These are phyloP conservation scores for Hemistola chrysoprasaria DNA, from an alignment of 2,888 invertebrate genomes.

Conservation along the genomic window DNA sequence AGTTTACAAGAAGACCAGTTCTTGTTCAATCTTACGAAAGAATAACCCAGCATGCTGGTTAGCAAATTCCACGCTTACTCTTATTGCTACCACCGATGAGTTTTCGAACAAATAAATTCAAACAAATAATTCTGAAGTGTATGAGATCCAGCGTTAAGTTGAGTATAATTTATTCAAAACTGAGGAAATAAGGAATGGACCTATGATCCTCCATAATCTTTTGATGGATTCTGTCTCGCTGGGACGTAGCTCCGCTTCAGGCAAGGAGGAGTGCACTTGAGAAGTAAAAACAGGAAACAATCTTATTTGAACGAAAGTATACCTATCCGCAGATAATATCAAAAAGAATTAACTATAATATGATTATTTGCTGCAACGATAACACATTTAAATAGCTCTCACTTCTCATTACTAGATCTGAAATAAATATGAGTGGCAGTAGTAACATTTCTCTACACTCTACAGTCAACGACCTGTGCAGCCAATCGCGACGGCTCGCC, in stretches of 20 bases:
- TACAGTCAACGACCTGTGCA: constrained; percentile 64
- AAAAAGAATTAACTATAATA: too few species aligned
- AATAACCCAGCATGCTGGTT: too few species aligned
- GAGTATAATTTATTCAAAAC: constrained; percentile 74
- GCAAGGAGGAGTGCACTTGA: constrained; percentile 61
- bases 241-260: constrained; percentile 19
- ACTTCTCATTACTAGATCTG: too few species aligned
- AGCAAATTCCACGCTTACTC: too few species aligned
- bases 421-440: constrained; percentile 7
- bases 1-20: too few species aligned
- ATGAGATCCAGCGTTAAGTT: constrained; percentile 62
- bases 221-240: constrained; percentile 72
- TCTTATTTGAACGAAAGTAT: constrained; percentile 20
- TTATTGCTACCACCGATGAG: too few species aligned
- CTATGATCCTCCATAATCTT: constrained; percentile 74
- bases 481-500: constrained; percentile 50
- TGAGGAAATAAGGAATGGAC: constrained; percentile 63
- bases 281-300: constrained; percentile 53
- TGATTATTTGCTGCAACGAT: too few species aligned
- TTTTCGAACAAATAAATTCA: too few species aligned
- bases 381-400: too few species aligned
- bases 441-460: constrained; percentile 39
- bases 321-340: too few species aligned
- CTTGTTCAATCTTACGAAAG: too few species aligned
- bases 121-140: constrained; percentile 23